Base-by-base conservation (phyloP, 2,888 invertebrate species). In the Luffia ferchaultella region DNA sequence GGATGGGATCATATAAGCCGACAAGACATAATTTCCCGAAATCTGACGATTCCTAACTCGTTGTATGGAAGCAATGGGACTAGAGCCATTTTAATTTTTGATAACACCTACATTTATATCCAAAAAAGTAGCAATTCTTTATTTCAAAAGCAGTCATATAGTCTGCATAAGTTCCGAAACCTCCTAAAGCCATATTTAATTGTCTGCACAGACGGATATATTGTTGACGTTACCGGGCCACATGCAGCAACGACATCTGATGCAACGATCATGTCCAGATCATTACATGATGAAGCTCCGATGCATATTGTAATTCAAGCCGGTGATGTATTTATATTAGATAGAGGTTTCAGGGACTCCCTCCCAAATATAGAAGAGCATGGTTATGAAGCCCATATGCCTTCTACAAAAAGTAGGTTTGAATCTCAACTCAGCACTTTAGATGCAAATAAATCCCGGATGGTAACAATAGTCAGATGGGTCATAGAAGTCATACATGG, bases 151-250 rank as follows among this genome's bases (percentile, higher is more conserved):
- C 45, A 51, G 16, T 54, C 55, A 16, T 59, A 57, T 43, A 58
- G 57, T 45, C 20, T 55, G 16, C 58, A 58, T 42, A 60, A 60
- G 51, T 58, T 52, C 45, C 52, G 53, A 16, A 61, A 59, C 44
- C 42, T 58, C 1, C 5, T 57, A 17, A 60, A 60, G 53, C 56
- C 58, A 16, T 58, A 58, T 55, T 18, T 61, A 48, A 53, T 61
- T 16, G 54, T 56, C 7, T 54, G 56, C 18, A 49, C 47, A 16
- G 55, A 59, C 55, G 58, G 57, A 42, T 53, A 59, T 49, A 59
- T 57, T 30, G 43, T 57, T 42, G 56, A 59, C 40, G 52, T 55
- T 12, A 49, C 50, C 16, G 56, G 57, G n/a, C 56, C 59, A 16
- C 54, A 55, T 55, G 49, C 56, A 48, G 57, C 57, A 16, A 57